Evolutionary conservation across 2,888 invertebrate species (phyloP).

Genomic region (Sphaeridia pumilis): DNA sequence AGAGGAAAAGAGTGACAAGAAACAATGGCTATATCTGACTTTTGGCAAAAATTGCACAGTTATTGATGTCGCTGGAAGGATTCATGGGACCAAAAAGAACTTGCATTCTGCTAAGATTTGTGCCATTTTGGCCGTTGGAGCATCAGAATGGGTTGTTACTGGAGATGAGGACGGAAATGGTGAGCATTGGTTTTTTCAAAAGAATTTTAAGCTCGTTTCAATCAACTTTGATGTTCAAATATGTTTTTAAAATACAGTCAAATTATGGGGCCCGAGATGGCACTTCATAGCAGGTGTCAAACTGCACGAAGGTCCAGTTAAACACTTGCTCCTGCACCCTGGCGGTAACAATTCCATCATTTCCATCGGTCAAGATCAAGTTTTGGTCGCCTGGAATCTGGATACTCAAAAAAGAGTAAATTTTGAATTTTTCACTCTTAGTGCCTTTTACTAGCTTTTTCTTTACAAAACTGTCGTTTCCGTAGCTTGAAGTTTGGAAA

Average conservation of each 20-base stretch:
- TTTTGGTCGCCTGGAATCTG: constrained; percentile 30
- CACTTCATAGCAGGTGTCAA: constrained; percentile 25
- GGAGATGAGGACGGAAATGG: constrained; percentile 31
- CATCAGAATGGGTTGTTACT: constrained; percentile 35
- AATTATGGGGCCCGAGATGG: constrained; percentile 35
- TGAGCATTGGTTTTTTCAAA: background rate
- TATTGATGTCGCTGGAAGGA: constrained; percentile 30
- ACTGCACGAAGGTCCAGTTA: constrained; percentile 23
- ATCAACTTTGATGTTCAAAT: background rate
- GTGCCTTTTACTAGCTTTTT: background rate
- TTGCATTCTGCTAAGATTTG: constrained; percentile 29
- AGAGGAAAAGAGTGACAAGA: constrained; percentile 30
- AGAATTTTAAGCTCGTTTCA: background rate
- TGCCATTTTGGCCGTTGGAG: constrained; percentile 24
- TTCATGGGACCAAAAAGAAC: constrained; percentile 33
- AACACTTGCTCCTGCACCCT: constrained; percentile 32
- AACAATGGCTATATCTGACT: constrained; percentile 34
- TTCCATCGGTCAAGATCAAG: constrained; percentile 29
- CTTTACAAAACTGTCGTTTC: too few relatives aligned
- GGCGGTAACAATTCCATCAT: constrained; percentile 25
- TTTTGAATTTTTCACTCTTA: background rate
- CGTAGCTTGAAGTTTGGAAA: constrained; percentile 24
- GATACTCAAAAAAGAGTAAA: constrained; percentile 18
- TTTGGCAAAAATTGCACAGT: constrained; percentile 28
- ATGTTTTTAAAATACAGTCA: constrained; percentile 19